A percentile compares a stretch with the other conserved stretches of the same genome.
phyloP scores from a whole-genome alignment of 2,888 invertebrate species.

The Temnothorax unifasciatus region DNA sequence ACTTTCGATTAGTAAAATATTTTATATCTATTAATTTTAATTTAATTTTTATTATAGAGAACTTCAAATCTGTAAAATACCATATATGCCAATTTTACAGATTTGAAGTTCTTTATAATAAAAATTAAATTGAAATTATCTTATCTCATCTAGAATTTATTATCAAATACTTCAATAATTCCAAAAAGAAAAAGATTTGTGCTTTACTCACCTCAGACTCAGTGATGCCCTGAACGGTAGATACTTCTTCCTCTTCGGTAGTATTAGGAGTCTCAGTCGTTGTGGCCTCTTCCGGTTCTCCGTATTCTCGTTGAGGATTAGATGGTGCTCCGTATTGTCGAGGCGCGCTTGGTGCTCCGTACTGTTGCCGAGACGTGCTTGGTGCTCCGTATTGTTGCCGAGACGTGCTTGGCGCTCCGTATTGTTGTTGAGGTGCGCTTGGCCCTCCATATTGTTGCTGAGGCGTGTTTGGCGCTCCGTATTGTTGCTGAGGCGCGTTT shows the following conservation, averaged over 20 bases:
- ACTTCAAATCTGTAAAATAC: neutral
- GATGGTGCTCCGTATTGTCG: slow-evolving; percentile 74
- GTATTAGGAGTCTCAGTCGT: slow-evolving; percentile 83
- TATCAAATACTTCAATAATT: neutral
- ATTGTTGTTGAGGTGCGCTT: slow-evolving; percentile 71
- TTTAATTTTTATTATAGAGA: no score
- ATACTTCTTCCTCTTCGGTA: slow-evolving; percentile 81
- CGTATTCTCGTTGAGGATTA: slow-evolving; percentile 65
- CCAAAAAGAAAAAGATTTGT: neutral
- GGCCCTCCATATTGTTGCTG: slow-evolving; percentile 75
- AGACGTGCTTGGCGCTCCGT: slow-evolving; percentile 64
- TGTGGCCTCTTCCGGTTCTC: slow-evolving; percentile 78
- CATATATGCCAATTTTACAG: neutral
- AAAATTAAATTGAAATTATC: neutral
- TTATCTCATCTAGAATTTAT: neutral
- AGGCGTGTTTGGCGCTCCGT: slow-evolving; percentile 62
- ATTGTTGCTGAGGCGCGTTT: slow-evolving; percentile 72
- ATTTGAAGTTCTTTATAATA: neutral
- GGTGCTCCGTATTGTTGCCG: slow-evolving; percentile 80
- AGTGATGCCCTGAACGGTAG: slow-evolving; percentile 82
- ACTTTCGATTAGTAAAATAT: neutral
- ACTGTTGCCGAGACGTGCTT: slow-evolving; percentile 76
- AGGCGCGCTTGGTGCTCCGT: slow-evolving; percentile 71
- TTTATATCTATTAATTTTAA: neutral
- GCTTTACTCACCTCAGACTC: slow-evolving; percentile 80